These are phyloP conservation scores for Lanistes nyassanus DNA, from an alignment of 1,140 invertebrate genomes.

Conservation along the genomic window DNA sequence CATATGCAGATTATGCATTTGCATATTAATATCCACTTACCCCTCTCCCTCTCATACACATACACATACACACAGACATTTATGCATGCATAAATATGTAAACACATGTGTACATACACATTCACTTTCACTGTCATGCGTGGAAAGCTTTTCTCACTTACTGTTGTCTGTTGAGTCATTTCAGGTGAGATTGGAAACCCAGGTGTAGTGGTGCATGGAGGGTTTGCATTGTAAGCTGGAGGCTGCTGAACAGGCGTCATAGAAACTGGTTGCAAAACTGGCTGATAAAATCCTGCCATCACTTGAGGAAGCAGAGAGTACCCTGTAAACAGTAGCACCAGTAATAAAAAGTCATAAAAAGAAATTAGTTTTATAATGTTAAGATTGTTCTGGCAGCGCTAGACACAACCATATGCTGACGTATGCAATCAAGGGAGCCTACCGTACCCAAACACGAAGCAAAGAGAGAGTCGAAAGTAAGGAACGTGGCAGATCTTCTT, in stretches of 20 bases:
- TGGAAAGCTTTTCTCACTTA: neutral
- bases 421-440: no score
- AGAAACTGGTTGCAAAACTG: slow-evolving; percentile 33
- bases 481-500: no score
- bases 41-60: no score
- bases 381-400: no score
- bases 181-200: neutral
- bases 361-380: no score
- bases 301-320: slow-evolving; percentile 44
- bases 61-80: neutral
- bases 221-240: neutral
- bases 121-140: neutral
- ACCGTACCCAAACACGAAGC: no score
- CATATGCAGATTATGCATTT: no score
- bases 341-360: neutral
- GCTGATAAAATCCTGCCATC: slow-evolving; percentile 49
- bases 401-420: no score
- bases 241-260: neutral
- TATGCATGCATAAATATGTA: neutral
- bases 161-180: slow-evolving; percentile 13
- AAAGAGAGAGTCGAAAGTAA: no score
- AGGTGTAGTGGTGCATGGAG: slow-evolving; percentile 13
- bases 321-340: slow-evolving; percentile 27
- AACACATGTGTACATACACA: neutral
- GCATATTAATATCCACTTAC: no score